phyloP scores from a whole-genome alignment of 2,888 invertebrate genomes.

The Agonopterix arenella region DNA sequence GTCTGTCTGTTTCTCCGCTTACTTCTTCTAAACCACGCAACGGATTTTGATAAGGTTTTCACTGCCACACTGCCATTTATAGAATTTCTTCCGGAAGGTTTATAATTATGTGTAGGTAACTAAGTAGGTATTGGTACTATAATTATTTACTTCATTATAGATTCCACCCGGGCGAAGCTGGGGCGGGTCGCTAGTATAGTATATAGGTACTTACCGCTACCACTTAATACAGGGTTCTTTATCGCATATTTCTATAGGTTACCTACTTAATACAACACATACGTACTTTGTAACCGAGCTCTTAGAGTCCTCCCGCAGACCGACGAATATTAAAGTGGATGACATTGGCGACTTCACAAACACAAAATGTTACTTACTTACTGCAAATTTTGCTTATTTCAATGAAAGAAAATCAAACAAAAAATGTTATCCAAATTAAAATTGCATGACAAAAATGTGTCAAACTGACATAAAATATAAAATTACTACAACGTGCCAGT shows the following conservation, averaged over 20 bases:
- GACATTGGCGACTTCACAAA: slow-evolving; percentile 60
- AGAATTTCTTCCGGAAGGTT: not conserved
- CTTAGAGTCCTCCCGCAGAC: slow-evolving; percentile 75
- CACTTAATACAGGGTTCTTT: too few species aligned
- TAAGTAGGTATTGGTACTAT: not conserved
- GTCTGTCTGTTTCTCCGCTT: not conserved
- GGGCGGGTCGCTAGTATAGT: not conserved
- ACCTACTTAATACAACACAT: not conserved
- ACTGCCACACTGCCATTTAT: not conserved
- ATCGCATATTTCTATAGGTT: too few species aligned
- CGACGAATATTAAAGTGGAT: slow-evolving; percentile 78
- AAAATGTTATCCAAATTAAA: too few species aligned
- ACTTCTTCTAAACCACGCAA: not conserved
- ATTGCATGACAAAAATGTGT: too few species aligned
- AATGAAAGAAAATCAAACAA: not conserved
- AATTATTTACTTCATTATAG: too few species aligned
- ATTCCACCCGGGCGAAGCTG: not conserved
- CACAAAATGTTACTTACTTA: slow-evolving; percentile 10
- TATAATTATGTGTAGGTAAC: not conserved
- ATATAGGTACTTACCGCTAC: too few species aligned
- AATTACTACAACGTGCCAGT: slow-evolving; percentile 39
- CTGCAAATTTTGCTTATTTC: slow-evolving; percentile 27
- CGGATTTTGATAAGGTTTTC: not conserved
- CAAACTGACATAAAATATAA: too few species aligned
- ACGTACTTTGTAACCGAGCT: slow-evolving; percentile 79